These are phyloP conservation scores for Stenodema calcarata DNA, from an alignment of 2,888 invertebrate species.

Conservation along the genomic window DNA sequence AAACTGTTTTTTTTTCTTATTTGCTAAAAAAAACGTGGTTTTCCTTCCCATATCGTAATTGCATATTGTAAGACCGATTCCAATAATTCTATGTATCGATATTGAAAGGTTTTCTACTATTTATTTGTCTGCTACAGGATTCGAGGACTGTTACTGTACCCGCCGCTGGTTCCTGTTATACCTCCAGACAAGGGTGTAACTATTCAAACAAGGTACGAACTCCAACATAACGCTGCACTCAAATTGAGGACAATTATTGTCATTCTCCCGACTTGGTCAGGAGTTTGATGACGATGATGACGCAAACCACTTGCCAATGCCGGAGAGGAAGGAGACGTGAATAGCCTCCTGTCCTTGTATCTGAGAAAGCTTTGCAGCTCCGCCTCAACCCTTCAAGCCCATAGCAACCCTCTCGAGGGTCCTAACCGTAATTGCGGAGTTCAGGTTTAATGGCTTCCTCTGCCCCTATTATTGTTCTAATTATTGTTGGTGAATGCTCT, in stretches of 20 bases:
- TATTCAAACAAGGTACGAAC: not conserved
- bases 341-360: not conserved
- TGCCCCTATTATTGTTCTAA: constrained; percentile 2
- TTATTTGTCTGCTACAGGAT: too few species aligned
- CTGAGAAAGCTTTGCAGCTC: not conserved
- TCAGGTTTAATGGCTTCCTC: not conserved
- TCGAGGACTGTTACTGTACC: too few species aligned
- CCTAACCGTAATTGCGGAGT: not conserved
- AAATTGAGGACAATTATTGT: not conserved
- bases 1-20: too few species aligned
- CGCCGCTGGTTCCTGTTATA: too few species aligned
- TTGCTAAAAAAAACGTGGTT: too few species aligned
- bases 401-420: not conserved
- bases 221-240: not conserved
- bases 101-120: too few species aligned
- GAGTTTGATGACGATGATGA: not conserved
- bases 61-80: too few species aligned
- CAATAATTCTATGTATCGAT: too few species aligned
- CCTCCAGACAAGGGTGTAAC: too few species aligned
- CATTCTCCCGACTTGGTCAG: not conserved
- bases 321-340: not conserved
- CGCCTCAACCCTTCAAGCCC: not conserved
- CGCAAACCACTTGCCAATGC: not conserved
- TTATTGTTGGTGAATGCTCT: not conserved
- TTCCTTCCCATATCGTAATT: too few species aligned